phyloP scores from a whole-genome alignment of 2,113 vertebrate species.

The Zootoca vivipara region DNA sequence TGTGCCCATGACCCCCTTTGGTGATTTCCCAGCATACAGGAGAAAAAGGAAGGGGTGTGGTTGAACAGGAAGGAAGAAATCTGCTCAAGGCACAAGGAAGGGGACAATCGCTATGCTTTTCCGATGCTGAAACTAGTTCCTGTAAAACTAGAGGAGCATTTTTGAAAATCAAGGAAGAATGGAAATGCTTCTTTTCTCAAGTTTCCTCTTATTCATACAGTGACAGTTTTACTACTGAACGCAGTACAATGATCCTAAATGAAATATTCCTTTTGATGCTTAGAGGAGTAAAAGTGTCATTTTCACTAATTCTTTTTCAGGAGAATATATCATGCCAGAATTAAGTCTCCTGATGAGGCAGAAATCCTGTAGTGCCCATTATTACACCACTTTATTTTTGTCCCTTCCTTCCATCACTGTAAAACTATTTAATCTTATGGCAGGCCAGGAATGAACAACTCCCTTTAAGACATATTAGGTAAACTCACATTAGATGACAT shows the following conservation, averaged over 20 bases:
- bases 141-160: not conserved
- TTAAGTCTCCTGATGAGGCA: not conserved
- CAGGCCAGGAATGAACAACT: not conserved
- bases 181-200: not conserved
- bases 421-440: not conserved
- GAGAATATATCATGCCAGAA: conserved; percentile 34
- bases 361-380: not conserved
- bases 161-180: not conserved
- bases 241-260: conserved; percentile 50
- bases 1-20: not conserved
- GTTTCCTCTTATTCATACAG: conserved; percentile 13
- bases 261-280: conserved; percentile 58
- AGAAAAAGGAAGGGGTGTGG: not conserved
- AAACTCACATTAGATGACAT: not conserved
- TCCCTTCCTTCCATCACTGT: not conserved
- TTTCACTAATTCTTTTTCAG: conserved; percentile 49
- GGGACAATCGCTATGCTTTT: not conserved
- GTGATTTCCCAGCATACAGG: not conserved
- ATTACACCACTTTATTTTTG: not conserved
- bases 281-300: conserved; percentile 36
- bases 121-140: not conserved
- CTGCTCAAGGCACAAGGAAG: not conserved
- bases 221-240: conserved; percentile 51
- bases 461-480: not conserved
- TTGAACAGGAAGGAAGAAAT: not conserved